A percentile compares a stretch with the other conserved stretches of the same genome.
Evolutionary conservation across 1,140 invertebrate species (phyloP).

Genomic region (Drosophila watanabei): DNA sequence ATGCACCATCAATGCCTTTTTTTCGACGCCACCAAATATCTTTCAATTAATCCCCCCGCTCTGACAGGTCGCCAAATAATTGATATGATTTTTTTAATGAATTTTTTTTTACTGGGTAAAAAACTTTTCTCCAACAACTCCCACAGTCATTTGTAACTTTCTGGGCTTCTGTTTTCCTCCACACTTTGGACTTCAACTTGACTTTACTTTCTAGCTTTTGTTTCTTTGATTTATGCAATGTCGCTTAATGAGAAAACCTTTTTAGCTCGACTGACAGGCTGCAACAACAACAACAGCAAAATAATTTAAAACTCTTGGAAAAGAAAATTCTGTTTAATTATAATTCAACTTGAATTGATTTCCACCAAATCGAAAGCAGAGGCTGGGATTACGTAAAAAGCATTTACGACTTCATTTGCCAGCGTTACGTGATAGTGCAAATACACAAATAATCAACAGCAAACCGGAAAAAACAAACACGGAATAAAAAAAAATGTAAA

Average conservation of each 20-base stretch:
- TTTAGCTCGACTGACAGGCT: slow-evolving; percentile 49
- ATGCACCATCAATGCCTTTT: slow-evolving; percentile 46
- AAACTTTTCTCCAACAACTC: slow-evolving; percentile 14
- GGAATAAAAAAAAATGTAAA: slow-evolving; percentile 2
- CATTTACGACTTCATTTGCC: slow-evolving; percentile 78
- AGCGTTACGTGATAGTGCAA: slow-evolving; percentile 77
- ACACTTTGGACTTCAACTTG: slow-evolving; percentile 14
- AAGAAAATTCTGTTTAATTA: slow-evolving; percentile 27
- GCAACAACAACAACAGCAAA: neutral
- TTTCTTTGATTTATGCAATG: slow-evolving; percentile 76
- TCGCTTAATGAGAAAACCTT: slow-evolving; percentile 72
- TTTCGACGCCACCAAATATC: slow-evolving; percentile 18
- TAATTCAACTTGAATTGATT: slow-evolving; percentile 41
- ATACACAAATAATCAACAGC: slow-evolving; percentile 73
- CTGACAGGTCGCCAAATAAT: slow-evolving; percentile 54
- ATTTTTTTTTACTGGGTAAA: slow-evolving; percentile 37
- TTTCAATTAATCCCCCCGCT: slow-evolving; percentile 29
- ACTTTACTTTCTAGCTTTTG: slow-evolving; percentile 49
- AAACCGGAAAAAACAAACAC: slow-evolving; percentile 29
- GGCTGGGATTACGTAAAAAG: slow-evolving; percentile 7
- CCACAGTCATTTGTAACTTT: slow-evolving; percentile 25
- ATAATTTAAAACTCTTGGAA: neutral
- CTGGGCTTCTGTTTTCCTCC: slow-evolving; percentile 9
- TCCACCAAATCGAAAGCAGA: slow-evolving; percentile 26
- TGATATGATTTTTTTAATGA: slow-evolving; percentile 71